phyloP scores from a whole-genome alignment of 2,113 vertebrate species.

The Pogonocichla stellata region DNA sequence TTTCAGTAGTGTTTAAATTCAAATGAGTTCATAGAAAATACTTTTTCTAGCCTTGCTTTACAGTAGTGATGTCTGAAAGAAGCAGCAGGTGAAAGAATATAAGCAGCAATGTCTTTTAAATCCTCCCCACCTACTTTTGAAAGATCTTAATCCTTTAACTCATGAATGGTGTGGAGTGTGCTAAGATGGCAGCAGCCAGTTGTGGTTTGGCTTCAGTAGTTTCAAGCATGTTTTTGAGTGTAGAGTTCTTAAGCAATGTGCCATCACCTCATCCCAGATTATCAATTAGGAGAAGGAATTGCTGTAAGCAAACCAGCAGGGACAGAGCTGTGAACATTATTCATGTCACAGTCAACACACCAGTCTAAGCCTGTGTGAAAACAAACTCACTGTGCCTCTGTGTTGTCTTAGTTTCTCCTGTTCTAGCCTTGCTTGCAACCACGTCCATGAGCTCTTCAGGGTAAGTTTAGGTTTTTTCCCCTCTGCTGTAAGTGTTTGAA shows the following conservation, averaged over 20 bases:
- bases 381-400: rapidly evolving
- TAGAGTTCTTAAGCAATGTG: not conserved
- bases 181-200: not conserved
- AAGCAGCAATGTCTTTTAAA: not conserved
- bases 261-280: not conserved
- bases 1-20: not conserved
- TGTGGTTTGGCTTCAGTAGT: not conserved
- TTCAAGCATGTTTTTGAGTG: not conserved
- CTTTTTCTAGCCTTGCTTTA: not conserved
- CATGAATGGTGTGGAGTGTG: rapidly evolving
- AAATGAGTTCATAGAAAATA: not conserved
- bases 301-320: not conserved
- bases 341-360: rapidly evolving
- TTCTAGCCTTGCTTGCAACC: not conserved
- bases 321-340: rapidly evolving
- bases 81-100: not conserved
- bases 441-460: not conserved
- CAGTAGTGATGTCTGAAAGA: not conserved
- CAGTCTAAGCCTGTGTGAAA: not conserved
- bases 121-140: not conserved
- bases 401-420: not conserved
- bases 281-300: not conserved
- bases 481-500: not conserved
- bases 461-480: not conserved
- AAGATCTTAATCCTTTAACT: not conserved